Evolutionary conservation across 2,113 vertebrate species (phyloP), one percentile per base, ranked within the genome.

Genomic region (Pogonocichla stellata): DNA sequence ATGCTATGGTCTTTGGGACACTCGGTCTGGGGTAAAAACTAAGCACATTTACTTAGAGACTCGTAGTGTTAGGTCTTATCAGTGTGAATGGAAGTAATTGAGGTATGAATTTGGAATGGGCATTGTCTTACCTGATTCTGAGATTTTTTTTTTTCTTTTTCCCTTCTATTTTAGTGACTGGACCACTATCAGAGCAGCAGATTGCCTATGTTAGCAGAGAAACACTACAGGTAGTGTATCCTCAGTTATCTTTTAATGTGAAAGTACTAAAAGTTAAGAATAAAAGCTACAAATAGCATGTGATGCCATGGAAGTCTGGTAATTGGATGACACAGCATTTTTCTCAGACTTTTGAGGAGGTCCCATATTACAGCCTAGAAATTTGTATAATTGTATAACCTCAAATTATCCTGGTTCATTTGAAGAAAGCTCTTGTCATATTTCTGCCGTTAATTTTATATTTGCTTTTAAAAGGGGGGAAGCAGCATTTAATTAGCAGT

Each of bases 161-260:
- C 16, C 19, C 10, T 93, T 95, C 19, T 12, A 4, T 96, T 97
- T 72, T 91, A 99, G 99, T 99, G 90, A 99, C 99, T 13, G 99
- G 99, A 95, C 99, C 99, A 92, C 97, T 99, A 73, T 99, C 99
- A 96, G 99, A 99, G 97, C 98, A 99, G 34, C 99, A 99, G 96
- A 99, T 99, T 96, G 99, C 99, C 31, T 99, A 99, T 95, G 99
- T 99, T 96, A 99, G 99, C 95, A 98, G 99, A 97, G 99, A 99
- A 98, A 99, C 99, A 88, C 98, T 99, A 92, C 99, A 99, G 99
- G 99, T 99, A 98, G 86, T 31, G 31, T 89, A 19, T 70, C 67
- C 36, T 48, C 45, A 45, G 43, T 90, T 92, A 22, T 40, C 25
- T 72, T 79, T 53, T 65, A 23, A 40, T 12, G 8, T 67, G 42